Evolutionary conservation across 2,797 vertebrate species (phyloP).

Genomic region (Parotocinclus haroldoi): DNA sequence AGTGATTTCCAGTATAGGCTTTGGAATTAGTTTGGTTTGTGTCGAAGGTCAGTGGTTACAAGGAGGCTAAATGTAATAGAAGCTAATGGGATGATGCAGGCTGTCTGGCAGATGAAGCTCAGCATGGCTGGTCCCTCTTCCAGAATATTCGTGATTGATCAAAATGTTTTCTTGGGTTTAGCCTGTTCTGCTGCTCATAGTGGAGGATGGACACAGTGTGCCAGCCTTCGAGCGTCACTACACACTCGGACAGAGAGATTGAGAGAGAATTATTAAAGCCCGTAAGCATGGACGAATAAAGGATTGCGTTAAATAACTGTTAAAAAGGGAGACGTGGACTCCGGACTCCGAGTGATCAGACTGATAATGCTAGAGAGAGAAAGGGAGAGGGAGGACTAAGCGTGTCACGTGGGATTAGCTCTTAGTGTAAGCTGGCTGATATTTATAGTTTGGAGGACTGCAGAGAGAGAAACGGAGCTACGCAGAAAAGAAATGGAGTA

Average conservation of each 20-base stretch:
- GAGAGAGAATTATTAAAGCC: conserved; percentile 16
- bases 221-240: conserved; percentile 40
- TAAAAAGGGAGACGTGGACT: conserved; percentile 18
- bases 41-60: conserved; percentile 44
- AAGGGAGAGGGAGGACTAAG: conserved; percentile 58
- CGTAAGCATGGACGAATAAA: conserved; percentile 7
- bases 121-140: not conserved
- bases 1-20: too few relatives aligned
- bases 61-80: conserved; percentile 51
- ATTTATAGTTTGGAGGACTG: conserved; percentile 67
- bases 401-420: conserved; percentile 58
- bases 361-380: conserved; percentile 6
- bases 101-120: not conserved
- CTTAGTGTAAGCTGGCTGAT: conserved; percentile 61
- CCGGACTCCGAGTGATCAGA: conserved; percentile 33
- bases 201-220: conserved; percentile 32
- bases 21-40: not conserved
- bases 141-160: not conserved
- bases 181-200: not conserved
- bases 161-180: not conserved
- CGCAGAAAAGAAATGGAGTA: conserved; percentile 15
- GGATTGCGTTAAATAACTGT: not conserved
- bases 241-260: conserved; percentile 1
- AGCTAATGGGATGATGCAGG: conserved; percentile 46
- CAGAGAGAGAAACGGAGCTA: conserved; percentile 34